Base-by-base conservation (phyloP, 2,888 invertebrate genomes). In the Electrophaes corylata region DNA sequence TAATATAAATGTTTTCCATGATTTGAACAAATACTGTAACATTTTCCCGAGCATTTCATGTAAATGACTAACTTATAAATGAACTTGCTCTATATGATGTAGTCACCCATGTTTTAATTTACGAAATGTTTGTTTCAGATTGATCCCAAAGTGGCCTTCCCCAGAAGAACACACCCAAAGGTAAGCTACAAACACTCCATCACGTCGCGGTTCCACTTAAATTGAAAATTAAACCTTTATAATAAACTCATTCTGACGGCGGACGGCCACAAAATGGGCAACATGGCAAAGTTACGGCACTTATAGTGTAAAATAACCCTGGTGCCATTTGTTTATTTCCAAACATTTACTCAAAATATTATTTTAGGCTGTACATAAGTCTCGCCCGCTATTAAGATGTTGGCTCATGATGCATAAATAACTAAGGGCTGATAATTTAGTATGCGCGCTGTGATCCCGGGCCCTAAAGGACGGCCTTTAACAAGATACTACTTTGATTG, bases 81-180 rank as follows among this genome's bases (percentile, higher is more conserved):
- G 19, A 2, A n/a, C 33, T 43, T 33, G 33, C 26, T 41, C 33
- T 48, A 46, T 3, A n/a, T n/a, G n/a, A n/a, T 47, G 20, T 33
- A 47, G 47, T 43, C 11, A 52, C 23, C 23, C 20, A 39, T 54
- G 46, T 54, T 46, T 37, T 55, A 44, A 55, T 49, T 44, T 37
- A 29, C 33, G n/a, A 37, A 49, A 55, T 51, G 19, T 47, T 64
- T 74, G 83, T 88, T 95, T 67, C 96, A 99, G 99, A 99, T 99
- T 94, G 99, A 99, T 93, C 99, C 99, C 78, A 99, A 99, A 95
- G 98, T 99, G 93, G 99, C 99, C 90, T 99, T 99, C 94, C 99
- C 99, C 77, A 96, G 99, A 93, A 95, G 98, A 95, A 97, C 98
- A 93, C 98, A 98, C 93, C 98, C 98, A 92, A 98, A 98, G 96